Evolutionary conservation across 2,797 vertebrate species (phyloP).

Genomic region (Clamator glandarius): DNA sequence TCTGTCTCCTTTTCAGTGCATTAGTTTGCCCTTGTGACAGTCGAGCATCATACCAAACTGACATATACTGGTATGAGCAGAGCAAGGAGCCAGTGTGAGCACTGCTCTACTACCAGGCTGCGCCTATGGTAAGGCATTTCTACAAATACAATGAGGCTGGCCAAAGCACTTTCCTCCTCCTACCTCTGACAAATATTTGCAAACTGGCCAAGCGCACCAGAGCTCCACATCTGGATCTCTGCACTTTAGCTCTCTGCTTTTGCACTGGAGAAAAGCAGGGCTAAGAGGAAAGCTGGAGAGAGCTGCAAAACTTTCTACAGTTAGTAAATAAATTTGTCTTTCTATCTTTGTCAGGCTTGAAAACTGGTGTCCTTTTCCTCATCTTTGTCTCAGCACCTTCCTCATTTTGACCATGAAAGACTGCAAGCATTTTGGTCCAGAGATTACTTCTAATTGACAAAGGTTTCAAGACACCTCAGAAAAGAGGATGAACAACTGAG

Average conservation of each 20-base stretch:
- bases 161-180: neutral
- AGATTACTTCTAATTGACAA: neutral
- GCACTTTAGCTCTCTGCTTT: neutral
- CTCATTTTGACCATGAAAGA: neutral
- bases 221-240: neutral
- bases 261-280: neutral
- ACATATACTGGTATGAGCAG: neutral
- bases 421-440: neutral
- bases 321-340: neutral
- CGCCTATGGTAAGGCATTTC: neutral
- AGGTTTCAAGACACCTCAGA: neutral
- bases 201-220: neutral
- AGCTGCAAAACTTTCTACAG: neutral
- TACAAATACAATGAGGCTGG: neutral
- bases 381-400: neutral
- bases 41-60: neutral
- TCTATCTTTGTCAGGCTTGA: neutral
- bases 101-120: rapidly evolving
- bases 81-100: neutral
- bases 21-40: neutral
- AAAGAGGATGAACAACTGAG: neutral
- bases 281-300: neutral
- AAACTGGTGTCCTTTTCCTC: neutral
- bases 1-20: neutral
- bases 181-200: rapidly evolving